Evolutionary conservation across 2,113 vertebrate species (phyloP), one percentile per base, ranked within the genome.

Genomic region (Sula dactylatra): DNA sequence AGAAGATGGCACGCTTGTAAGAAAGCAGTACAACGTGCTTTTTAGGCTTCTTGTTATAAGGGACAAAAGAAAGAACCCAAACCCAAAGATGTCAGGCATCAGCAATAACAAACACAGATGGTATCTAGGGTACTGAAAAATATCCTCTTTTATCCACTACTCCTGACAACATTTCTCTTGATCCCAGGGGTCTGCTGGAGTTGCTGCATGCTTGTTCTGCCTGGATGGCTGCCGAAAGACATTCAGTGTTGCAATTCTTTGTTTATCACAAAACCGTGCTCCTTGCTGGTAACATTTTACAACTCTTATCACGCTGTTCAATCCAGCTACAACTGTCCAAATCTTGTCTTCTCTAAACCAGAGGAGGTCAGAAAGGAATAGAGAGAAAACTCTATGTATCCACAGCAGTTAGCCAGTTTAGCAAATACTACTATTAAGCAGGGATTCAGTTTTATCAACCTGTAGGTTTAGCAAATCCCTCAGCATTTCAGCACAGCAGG

Each of bases 221-320:
- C 72, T 88, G 86, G 80, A 71, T 82, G 85, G 84, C 85, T 93
- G 76, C 84, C 3, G 38, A 88, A 86, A 92, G 72, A 86, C 71
- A 69, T 50, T 40, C 86, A 61, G 44, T 83, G 72, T 93, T 90
- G 89, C 90, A 89, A 86, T 56, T 38, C 58, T 93, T 92, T 96
- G 93, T 93, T 97, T 87, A 91, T 78, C 86, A 64, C 72, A 78
- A 93, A 93, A 59, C 69, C 69, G 38, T 13, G 7, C 67, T 92
- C 76, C 86, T 88, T 72, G 69, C 86, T 88, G 81, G 76, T 95
- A 93, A 92, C 84, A 66, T 87, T 94, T 94, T 87, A 86, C 91
- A 88, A 44, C 84, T 82, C 82, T 94, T 94, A 95, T 82, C 89
- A 76, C 0, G 5, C 90, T 62, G 42, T 45, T 97, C 72, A 94